phyloP scores from a whole-genome alignment of 37 sponge, comb jelly and placozoan genomes.

The Hexactinellida sp. region DNA sequence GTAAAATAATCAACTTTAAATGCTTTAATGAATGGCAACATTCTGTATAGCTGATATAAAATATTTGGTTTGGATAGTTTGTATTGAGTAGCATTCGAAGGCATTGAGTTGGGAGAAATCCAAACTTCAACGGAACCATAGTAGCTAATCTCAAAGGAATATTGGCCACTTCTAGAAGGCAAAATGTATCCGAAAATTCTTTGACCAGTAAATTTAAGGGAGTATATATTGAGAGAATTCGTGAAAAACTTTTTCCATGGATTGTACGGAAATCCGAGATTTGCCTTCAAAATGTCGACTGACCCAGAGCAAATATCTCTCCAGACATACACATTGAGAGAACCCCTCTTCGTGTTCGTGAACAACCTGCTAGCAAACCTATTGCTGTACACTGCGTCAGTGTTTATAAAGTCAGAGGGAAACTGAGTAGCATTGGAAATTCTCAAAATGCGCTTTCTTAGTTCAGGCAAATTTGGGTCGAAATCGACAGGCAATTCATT shows the following conservation, averaged over 20 bases:
- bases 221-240: not conserved
- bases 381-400: not conserved
- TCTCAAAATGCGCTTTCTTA: not conserved
- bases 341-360: not conserved
- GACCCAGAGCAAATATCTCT: not conserved
- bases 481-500: not conserved
- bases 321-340: not conserved
- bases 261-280: not conserved
- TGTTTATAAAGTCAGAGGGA: not conserved
- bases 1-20: not conserved
- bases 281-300: not conserved
- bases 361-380: not conserved
- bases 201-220: not conserved
- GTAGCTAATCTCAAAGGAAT: not conserved
- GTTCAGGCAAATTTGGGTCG: not conserved
- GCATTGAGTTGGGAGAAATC: not conserved
- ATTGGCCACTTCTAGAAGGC: not conserved
- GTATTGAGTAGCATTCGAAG: not conserved
- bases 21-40: not conserved
- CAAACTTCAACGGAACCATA: not conserved
- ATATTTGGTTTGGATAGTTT: not conserved
- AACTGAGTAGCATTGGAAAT: not conserved
- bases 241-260: not conserved
- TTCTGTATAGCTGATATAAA: not conserved
- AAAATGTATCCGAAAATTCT: not conserved